These are phyloP conservation scores for Eupithecia subfuscata DNA, from an alignment of 2,888 invertebrate genomes.

Conservation along the genomic window DNA sequence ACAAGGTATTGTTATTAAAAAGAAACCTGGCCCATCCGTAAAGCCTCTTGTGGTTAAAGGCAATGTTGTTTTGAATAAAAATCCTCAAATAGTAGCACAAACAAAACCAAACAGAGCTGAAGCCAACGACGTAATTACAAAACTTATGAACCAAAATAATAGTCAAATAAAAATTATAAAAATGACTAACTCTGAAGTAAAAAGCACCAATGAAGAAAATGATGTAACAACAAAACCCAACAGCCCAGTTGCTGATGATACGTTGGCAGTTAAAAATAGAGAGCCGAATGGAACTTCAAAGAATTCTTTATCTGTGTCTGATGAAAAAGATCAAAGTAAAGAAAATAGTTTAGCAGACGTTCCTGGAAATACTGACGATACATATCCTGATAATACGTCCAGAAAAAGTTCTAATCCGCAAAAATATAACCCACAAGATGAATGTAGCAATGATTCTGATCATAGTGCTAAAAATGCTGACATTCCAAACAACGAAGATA, in stretches of 20 bases:
- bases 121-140: conserved; percentile 69
- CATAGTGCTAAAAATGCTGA: conserved; percentile 8
- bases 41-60: conserved; percentile 25
- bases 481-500: conserved; percentile 1
- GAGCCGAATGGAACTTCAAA: conserved; percentile 7
- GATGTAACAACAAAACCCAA: conserved; percentile 24
- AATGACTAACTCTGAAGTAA: conserved; percentile 50
- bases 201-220: conserved; percentile 38
- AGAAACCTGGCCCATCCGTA: conserved; percentile 49
- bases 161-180: conserved; percentile 76
- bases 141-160: conserved; percentile 71
- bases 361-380: conserved; percentile 5
- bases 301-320: not conserved
- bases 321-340: conserved; percentile 19
- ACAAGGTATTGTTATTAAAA: conserved; percentile 73
- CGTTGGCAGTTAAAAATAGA: conserved; percentile 16
- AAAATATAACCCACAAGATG: conserved; percentile 11
- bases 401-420: conserved; percentile 14
- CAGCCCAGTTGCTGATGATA: conserved; percentile 34
- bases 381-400: conserved; percentile 18
- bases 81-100: conserved; percentile 22
- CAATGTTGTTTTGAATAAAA: conserved; percentile 22
- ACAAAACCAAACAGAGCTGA: conserved; percentile 47
- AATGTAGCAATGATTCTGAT: conserved; percentile 33
- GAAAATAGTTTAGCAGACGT: conserved; percentile 10